Evolutionary conservation across 2,113 vertebrate genomes (phyloP).

Genomic region (Mystacornis crossleyi): DNA sequence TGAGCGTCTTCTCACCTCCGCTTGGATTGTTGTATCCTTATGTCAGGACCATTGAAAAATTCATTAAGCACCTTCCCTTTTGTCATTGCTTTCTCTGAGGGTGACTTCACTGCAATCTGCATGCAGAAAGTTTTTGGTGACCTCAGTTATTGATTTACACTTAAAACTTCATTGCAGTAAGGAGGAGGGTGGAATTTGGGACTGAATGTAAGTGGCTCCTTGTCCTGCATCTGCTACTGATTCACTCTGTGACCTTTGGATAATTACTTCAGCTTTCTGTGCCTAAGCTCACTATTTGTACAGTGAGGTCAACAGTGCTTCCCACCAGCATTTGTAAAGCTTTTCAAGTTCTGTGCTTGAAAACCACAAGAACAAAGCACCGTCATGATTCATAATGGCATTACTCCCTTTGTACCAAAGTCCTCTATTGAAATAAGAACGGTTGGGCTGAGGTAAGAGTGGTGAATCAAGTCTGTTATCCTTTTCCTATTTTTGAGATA

Average conservation of each 20-base stretch:
- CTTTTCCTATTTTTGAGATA: not conserved
- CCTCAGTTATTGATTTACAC: not conserved
- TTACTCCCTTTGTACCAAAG: not conserved
- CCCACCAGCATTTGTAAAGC: not conserved
- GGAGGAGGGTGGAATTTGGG: not conserved
- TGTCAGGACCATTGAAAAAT: not conserved
- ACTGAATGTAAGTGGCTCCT: not conserved
- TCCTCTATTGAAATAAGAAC: not conserved
- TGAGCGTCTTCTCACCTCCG: not conserved
- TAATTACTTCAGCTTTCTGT: conserved; percentile 11
- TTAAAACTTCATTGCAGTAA: not conserved
- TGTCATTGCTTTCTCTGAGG: not conserved
- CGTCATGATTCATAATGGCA: not conserved
- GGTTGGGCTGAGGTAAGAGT: not conserved
- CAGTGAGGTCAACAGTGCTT: not conserved
- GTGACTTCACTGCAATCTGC: not conserved
- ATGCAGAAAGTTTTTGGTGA: conserved; percentile 1
- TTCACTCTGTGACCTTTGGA: not conserved
- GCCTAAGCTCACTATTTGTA: not conserved
- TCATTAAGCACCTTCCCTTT: not conserved
- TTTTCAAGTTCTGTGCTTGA: not conserved
- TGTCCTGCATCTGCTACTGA: not conserved
- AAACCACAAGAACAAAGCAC: not conserved
- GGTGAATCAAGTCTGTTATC: not conserved
- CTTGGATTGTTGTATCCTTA: not conserved